Percentiles rank a stretch among this genome's conserved stretches.
Conservation (phyloP, 2,113 vertebrate genomes). For the Antennarius striatus region DNA sequence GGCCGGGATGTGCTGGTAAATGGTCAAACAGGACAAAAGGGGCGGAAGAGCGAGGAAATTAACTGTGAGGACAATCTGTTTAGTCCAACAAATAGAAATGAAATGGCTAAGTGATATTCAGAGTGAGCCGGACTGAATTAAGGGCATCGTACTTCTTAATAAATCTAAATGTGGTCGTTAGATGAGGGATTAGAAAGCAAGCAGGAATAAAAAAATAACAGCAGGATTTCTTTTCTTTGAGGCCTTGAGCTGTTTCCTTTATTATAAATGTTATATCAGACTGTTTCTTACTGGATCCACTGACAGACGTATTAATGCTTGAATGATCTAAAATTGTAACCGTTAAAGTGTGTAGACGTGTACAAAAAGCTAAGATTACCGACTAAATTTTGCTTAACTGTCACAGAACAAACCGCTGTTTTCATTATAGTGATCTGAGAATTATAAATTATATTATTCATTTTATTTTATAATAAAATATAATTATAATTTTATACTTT, state of each 20-base stretch:
- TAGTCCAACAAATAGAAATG: conserved; percentile 17
- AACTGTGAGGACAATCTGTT: conserved; percentile 51
- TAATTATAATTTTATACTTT: too few species aligned
- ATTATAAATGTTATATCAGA: too few species aligned
- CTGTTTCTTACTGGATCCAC: too few species aligned
- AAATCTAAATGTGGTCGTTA: conserved; percentile 17
- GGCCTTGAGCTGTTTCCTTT: neutral
- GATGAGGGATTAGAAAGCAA: conserved; percentile 4
- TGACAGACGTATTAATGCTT: neutral
- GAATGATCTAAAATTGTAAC: too few species aligned
- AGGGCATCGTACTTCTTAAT: conserved; percentile 11
- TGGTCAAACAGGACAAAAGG: conserved; percentile 49
- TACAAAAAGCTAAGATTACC: too few species aligned
- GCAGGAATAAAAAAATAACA: neutral
- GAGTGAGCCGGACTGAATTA: conserved; percentile 25
- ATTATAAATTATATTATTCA: too few species aligned
- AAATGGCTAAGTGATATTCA: conserved; percentile 17
- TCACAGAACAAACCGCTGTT: too few species aligned
- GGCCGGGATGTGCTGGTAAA: conserved; percentile 48
- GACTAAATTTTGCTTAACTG: too few species aligned
- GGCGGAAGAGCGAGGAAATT: conserved; percentile 18
- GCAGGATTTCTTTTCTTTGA: neutral
- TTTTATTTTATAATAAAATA: too few species aligned
- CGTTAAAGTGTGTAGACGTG: too few species aligned
- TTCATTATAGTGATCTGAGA: too few species aligned